Base-by-base conservation (phyloP, 1,140 invertebrate genomes). In the Nymphalis io region DNA sequence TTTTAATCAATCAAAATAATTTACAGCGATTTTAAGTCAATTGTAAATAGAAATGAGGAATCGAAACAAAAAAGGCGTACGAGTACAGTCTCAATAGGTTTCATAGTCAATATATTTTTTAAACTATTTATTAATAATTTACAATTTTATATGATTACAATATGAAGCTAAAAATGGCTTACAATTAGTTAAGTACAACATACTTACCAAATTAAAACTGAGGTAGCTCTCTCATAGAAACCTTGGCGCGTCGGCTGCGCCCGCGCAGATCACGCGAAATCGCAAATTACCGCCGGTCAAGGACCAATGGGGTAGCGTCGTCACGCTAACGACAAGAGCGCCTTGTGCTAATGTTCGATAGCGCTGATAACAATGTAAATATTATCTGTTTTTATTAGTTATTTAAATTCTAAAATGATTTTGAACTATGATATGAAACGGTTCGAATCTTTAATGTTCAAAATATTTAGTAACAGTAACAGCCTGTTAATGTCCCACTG, bases 241-340 rank as follows among this genome's bases (percentile, higher is more conserved):
- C 67, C 67, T 69, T 69, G 67, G 44, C 33, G 20, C 48, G 53
- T 23, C 39, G 20, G 13, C 48, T 23, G 48, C 48, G 48, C 48
- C 39, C 39, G 53, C 63, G 39, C 18, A 44, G 69, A 72, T 72
- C 77, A 73, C 70, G 60, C 72, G 58, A 71, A 60, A 60, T 60
- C 55, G 58, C 58, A 60, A 68, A 68, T 60, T 60, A 40, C 55
- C 46, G 0, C 55, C 62, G 66, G 67, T 66, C 72, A 73, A 73
- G 72, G 72, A 64, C 42, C 51, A 23, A 2, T 12, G 40, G 60
- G 60, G 40, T 44, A 44, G 40, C 18, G 18, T 13, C 60, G 53
- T 44, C 67, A 69, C 67, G 67, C 67, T 13, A 65, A n/a, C 21
- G 44, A 33, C 44, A 55, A 12, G 20, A 55, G 20, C 13, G 39